Evolutionary conservation across 2,797 vertebrate species (phyloP), one percentile per base, ranked within the genome.

Genomic region (Lagorchestes hirsutus): DNA sequence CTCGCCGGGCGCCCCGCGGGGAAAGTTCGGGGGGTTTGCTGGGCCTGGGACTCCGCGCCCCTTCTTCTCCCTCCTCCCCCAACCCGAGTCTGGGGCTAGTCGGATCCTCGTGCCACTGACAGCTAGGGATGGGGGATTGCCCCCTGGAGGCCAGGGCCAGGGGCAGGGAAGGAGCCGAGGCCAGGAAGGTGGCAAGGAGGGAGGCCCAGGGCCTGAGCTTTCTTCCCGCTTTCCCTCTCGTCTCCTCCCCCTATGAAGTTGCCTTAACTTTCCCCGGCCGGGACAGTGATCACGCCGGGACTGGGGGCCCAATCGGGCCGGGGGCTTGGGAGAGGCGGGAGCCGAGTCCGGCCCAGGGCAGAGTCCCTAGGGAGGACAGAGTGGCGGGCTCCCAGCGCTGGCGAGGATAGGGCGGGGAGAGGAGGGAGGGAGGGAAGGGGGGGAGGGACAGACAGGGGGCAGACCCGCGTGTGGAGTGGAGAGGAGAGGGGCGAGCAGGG

Each of bases 231-330:
- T 95, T 91, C 34, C 90, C 16, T 46, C 90, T 57, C 91, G 95
- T 93, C 93, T 55, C 97, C 95, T 93, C 94, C 97, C 90, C 96
- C 96, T 95, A 95, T 96, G 96, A 98, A 97, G 97, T 98, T 98
- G 95, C 97, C 95, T 97, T 94, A 98, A 98, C 97, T 98, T 98
- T 98, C 96, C 98, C 97, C 95, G 97, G 96, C 95, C 98, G 97
- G 58, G 93, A 90, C 74, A 87, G 93, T 91, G 92, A 22, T 90
- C 91, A 87, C 50, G 56, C 96, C 10, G 40, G 62, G 96, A 96
- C 95, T 95, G 55, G 91, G 94, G 97, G 94, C 93, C 92, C 58
- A 92, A 91, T 93, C 90, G 95, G 94, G 96, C 95, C 57, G 82
- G 90, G 92, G 95, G 94, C 96, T 93, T 57, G 91, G 90, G 92